phyloP scores from a whole-genome alignment of 1,140 invertebrate species.

The Drosophila asahinai region DNA sequence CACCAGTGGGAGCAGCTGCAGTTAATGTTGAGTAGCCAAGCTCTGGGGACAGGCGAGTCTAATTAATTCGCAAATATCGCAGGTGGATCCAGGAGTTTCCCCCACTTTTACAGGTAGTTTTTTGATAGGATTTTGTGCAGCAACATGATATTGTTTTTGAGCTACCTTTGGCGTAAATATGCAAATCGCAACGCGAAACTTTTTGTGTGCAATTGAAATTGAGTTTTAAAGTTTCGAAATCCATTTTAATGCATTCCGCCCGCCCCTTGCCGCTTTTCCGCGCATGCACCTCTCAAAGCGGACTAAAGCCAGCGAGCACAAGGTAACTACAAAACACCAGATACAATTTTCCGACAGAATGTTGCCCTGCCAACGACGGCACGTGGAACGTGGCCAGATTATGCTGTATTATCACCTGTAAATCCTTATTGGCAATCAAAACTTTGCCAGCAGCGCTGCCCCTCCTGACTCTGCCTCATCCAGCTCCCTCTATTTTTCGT shows the following conservation, averaged over 20 bases:
- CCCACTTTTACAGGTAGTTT: not conserved
- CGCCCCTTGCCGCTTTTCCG: constrained; percentile 3
- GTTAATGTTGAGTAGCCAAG: constrained; percentile 55
- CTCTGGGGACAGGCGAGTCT: constrained; percentile 52
- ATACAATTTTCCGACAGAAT: constrained; percentile 58
- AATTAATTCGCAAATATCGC: constrained; percentile 71
- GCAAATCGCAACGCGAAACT: constrained; percentile 44
- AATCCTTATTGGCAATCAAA: constrained; percentile 84
- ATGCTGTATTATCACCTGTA: constrained; percentile 84
- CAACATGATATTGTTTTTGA: constrained; percentile 42
- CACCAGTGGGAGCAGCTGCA: constrained; percentile 58
- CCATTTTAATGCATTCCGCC: constrained; percentile 49
- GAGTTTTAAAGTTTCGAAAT: constrained; percentile 54
- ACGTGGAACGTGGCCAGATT: constrained; percentile 75
- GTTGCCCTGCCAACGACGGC: constrained; percentile 43
- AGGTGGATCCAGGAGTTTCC: constrained; percentile 30
- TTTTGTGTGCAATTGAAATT: constrained; percentile 53
- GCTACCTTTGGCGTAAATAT: constrained; percentile 42
- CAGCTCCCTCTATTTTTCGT: constrained; percentile 26
- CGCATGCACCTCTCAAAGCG: constrained; percentile 28
- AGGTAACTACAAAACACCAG: constrained; percentile 56
- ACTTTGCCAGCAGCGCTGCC: constrained; percentile 52
- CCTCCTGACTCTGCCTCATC: not conserved
- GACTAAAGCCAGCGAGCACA: constrained; percentile 45
- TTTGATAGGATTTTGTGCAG: constrained; percentile 4